A percentile compares a stretch with the other conserved stretches of the same genome.
Evolutionary conservation across 2,113 vertebrate genomes (phyloP).

Genomic region (Egretta garzetta): DNA sequence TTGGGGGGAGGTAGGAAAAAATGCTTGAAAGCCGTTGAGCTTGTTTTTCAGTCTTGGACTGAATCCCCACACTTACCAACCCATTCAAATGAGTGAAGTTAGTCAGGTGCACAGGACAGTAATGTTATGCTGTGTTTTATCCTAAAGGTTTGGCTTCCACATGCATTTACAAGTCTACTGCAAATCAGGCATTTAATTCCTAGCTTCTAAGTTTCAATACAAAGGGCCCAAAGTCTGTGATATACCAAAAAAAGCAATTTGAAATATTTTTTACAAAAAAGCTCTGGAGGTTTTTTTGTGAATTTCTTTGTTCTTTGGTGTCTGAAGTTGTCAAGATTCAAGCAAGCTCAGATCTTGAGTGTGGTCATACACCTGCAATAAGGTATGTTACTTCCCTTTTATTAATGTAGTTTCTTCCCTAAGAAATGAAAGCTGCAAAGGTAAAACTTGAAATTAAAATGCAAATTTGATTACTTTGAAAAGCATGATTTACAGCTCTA

Average conservation of each 20-base stretch:
- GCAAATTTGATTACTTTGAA: neutral
- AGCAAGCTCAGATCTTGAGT: neutral
- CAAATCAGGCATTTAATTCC: neutral
- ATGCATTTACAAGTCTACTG: neutral
- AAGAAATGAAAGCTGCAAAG: neutral
- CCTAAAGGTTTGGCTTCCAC: neutral
- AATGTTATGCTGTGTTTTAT: neutral
- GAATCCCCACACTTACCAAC: neutral
- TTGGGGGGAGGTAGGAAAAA: neutral
- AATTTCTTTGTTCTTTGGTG: neutral
- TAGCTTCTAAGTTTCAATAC: neutral
- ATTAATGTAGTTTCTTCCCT: neutral
- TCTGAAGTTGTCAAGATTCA: neutral
- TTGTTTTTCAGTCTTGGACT: neutral
- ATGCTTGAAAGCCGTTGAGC: neutral
- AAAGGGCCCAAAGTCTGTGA: neutral
- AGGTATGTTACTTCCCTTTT: neutral
- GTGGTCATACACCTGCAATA: neutral
- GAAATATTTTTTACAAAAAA: neutral
- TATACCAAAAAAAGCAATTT: neutral
- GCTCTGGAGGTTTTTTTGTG: neutral
- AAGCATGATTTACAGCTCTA: neutral
- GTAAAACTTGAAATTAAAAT: neutral
- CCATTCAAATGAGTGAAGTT: neutral
- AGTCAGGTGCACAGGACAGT: neutral